Percentiles rank a stretch among this genome's conserved stretches.
Evolutionary conservation across 2,113 vertebrate species (phyloP).

Genomic region (Rallus limicola): DNA sequence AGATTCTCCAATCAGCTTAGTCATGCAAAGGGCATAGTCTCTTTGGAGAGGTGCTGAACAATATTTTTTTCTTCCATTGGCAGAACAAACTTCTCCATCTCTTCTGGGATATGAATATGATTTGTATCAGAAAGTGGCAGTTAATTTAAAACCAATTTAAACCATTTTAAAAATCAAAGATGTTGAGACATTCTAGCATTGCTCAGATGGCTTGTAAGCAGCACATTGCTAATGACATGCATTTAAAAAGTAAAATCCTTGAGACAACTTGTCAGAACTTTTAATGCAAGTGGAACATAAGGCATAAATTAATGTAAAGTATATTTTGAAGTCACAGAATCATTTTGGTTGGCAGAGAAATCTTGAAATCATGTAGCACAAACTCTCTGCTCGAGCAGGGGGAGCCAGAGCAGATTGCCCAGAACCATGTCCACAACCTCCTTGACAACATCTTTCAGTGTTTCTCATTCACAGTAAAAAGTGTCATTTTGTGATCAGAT

Average conservation of each 20-base stretch:
- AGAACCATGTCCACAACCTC: not conserved
- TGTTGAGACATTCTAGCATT: not conserved
- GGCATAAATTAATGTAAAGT: not conserved
- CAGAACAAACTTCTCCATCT: not conserved
- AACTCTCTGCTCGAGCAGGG: not conserved
- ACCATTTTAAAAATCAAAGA: constrained; percentile 7
- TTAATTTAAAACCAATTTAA: not conserved
- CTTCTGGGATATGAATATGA: not conserved
- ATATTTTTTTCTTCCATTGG: not conserved
- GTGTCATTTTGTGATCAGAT: not conserved
- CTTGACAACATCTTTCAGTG: not conserved
- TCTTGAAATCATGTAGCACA: not conserved
- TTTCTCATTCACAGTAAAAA: not conserved
- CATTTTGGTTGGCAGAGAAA: not conserved
- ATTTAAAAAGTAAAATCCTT: not conserved
- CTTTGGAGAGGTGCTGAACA: not conserved
- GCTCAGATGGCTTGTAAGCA: not conserved
- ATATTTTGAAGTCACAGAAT: not conserved
- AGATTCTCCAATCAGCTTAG: not conserved
- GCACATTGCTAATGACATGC: not conserved
- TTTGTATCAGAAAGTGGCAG: not conserved
- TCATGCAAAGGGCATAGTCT: not conserved
- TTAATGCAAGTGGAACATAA: not conserved
- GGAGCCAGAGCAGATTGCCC: not conserved
- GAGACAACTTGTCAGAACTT: not conserved